Base-by-base conservation (phyloP, 53 echinoderm and acorn worm genomes). In the Apostichopus leukothele region DNA sequence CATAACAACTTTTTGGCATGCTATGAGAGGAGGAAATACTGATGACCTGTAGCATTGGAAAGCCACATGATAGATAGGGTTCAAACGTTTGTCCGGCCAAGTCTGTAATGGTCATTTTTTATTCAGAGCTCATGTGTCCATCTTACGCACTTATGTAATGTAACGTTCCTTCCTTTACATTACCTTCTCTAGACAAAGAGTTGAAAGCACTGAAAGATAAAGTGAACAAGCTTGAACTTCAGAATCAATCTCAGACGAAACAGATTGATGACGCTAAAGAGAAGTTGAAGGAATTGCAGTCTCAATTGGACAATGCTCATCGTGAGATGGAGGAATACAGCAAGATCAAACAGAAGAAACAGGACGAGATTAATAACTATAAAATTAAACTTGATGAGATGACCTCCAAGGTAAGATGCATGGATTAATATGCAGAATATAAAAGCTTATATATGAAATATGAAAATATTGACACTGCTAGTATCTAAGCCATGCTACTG, bases 231-330 rank as follows among this genome's bases (percentile, higher is more conserved):
- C 88, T 93, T 16, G 93, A 93, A 73, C 86, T 95, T 87, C 86
- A 95, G 88, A 79, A 89, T 51, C 96, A 95, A 74, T 87, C 89
- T 12, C 92, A 94, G 60, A 90, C 87, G 18, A 95, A 92, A 83
- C 86, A 94, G 68, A 86, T 92, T 57, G 77, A 78, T 55, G 92
- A 91, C 75, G 66, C 89, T 53, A 91, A 91, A 16, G 50, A 79
- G n/a, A 87, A 94, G 89, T 66, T 91, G 25, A 81, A 83, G 60
- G 91, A 93, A 73, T 75, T 90, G 5, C 90, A 89, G 79, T 76
- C 85, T 53, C 73, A 90, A 51, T 53, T 92, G 12, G 86, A 85
- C 3, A 90, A 91, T 52, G 52, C 89, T 77, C 89, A 61, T 73
- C 89, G 91, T 75, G 89, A 88, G 76, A 67, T 89, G 16, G 86